Conservation (phyloP, 2,113 vertebrate species). For the Apaloderma vittatum region DNA sequence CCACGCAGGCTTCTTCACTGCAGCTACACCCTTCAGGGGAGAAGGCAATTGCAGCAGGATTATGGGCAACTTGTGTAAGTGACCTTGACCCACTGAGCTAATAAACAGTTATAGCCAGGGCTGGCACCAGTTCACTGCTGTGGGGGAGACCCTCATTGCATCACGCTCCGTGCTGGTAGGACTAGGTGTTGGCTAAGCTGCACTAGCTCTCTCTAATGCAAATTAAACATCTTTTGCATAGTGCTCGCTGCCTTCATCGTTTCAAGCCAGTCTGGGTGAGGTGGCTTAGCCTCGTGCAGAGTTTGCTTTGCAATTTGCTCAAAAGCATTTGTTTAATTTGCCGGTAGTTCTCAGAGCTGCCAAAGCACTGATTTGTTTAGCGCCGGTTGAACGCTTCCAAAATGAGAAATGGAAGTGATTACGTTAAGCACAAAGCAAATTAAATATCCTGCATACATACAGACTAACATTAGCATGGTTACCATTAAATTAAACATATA, state of each 20-base stretch:
- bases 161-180: fast-evolving
- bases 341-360: background rate
- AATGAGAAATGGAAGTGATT: background rate
- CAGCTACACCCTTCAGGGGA: background rate
- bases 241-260: fast-evolving
- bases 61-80: background rate
- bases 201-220: background rate
- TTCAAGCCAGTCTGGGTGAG: background rate
- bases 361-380: background rate
- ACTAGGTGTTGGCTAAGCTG: background rate
- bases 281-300: background rate
- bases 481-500: background rate
- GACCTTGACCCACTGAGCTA: background rate
- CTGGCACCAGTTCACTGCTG: background rate
- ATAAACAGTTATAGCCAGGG: background rate
- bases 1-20: background rate
- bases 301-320: constrained; percentile 10
- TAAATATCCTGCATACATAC: background rate
- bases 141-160: background rate
- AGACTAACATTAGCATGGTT: background rate
- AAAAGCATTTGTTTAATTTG: background rate
- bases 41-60: background rate
- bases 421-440: background rate
- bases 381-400: background rate
- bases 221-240: background rate